These are phyloP conservation scores for Pasiphila rectangulata DNA, from an alignment of 2,888 invertebrate species.

Conservation along the genomic window DNA sequence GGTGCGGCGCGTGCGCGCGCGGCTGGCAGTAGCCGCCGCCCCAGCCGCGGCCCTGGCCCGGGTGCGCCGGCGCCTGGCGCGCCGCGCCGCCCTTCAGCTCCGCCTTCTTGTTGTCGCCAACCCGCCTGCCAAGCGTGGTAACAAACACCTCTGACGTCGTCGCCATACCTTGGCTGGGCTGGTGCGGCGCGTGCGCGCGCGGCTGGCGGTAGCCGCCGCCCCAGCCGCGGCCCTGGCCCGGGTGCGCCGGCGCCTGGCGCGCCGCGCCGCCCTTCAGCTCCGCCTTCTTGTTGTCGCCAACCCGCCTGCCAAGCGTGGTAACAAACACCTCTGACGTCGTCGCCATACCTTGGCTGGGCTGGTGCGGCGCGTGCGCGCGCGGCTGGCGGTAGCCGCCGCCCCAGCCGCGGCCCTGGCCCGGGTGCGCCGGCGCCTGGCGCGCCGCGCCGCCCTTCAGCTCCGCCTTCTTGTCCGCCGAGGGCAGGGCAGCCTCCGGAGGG, in stretches of 20 bases:
- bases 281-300: too few species aligned
- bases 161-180: conserved; percentile 22
- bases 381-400: conserved; percentile 62
- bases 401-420: conserved; percentile 78
- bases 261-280: conserved; percentile 47
- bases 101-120: too few species aligned
- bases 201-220: conserved; percentile 60
- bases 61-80: conserved; percentile 83
- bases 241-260: conserved; percentile 83
- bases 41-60: conserved; percentile 78
- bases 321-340: too few species aligned
- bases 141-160: too few species aligned
- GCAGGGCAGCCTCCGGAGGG: neutral
- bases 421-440: conserved; percentile 83
- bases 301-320: too few species aligned
- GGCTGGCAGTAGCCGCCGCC: conserved; percentile 60
- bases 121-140: too few species aligned
- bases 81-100: conserved; percentile 47
- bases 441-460: conserved; percentile 51
- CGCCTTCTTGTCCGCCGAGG: conserved; percentile 23
- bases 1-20: too few species aligned
- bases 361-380: conserved; percentile 74
- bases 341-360: conserved; percentile 39
- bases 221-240: conserved; percentile 78
- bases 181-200: too few species aligned